Evolutionary conservation across 2,113 vertebrate species (phyloP).

Genomic region (Galeopterus variegatus): DNA sequence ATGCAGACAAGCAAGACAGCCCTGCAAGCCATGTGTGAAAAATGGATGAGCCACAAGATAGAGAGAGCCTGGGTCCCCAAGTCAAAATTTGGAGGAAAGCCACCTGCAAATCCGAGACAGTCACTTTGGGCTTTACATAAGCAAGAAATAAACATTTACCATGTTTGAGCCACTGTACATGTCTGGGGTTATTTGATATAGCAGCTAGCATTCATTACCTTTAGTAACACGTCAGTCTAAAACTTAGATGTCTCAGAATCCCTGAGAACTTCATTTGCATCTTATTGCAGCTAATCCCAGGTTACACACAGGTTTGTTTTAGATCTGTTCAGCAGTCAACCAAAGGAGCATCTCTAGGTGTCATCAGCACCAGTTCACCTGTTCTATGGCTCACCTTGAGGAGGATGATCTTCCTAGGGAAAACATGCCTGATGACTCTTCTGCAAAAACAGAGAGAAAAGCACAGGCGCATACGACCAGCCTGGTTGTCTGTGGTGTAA

Average conservation of each 20-base stretch:
- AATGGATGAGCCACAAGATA: not conserved
- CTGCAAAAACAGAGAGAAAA: not conserved
- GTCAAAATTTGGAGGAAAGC: not conserved
- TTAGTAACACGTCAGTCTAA: not conserved
- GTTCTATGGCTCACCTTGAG: not conserved
- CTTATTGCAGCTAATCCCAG: not conserved
- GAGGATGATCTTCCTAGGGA: not conserved
- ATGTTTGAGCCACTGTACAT: not conserved
- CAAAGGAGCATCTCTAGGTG: not conserved
- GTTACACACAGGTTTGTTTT: not conserved
- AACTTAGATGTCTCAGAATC: rapidly evolving
- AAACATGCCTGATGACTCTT: not conserved
- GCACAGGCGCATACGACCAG: rapidly evolving
- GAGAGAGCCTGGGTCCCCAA: not conserved
- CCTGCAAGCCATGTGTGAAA: not conserved
- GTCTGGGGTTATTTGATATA: not conserved
- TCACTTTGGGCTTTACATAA: rapidly evolving
- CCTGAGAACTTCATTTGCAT: not conserved
- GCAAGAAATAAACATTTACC: not conserved
- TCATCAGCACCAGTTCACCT: not conserved
- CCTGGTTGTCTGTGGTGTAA: rapidly evolving
- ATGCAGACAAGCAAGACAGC: not conserved
- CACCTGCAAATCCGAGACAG: not conserved
- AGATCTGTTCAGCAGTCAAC: not conserved
- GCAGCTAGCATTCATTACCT: not conserved